A percentile compares a stretch with the other conserved stretches of the same genome.
These are phyloP conservation scores for Neogobius melanostomus DNA, from an alignment of 2,113 vertebrate genomes.

Conservation along the genomic window DNA sequence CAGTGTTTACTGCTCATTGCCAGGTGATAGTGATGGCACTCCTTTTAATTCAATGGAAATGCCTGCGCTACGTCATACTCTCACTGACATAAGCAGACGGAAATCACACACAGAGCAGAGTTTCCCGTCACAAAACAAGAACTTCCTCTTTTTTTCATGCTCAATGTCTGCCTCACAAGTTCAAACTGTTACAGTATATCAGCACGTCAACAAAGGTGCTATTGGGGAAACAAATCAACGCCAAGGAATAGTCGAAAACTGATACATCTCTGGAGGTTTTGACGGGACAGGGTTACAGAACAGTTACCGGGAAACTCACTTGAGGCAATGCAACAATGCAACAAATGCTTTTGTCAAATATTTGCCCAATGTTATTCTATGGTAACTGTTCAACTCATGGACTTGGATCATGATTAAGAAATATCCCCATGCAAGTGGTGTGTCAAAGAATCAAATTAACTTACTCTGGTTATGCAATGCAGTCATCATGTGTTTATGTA, in stretches of 20 bases:
- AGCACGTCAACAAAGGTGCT: slow-evolving; percentile 17
- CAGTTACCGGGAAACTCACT: not conserved
- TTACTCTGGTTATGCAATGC: slow-evolving; percentile 27
- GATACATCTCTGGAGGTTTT: not conserved
- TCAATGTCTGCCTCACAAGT: slow-evolving; percentile 29
- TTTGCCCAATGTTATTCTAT: too few species aligned
- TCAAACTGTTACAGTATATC: slow-evolving; percentile 15
- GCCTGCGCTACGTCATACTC: slow-evolving; percentile 47
- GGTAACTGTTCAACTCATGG: too few species aligned
- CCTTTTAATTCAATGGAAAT: slow-evolving; percentile 50
- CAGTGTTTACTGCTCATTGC: not conserved
- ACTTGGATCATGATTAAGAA: not conserved
- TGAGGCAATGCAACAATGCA: not conserved
- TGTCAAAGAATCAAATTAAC: slow-evolving; percentile 1
- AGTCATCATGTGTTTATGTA: slow-evolving; percentile 8
- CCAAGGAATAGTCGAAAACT: slow-evolving; percentile 1
- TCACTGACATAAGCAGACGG: slow-evolving; percentile 53
- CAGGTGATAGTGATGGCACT: slow-evolving; percentile 1
- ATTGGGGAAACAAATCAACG: slow-evolving; percentile 11
- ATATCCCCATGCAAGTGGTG: not conserved
- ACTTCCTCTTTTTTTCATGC: slow-evolving; percentile 65
- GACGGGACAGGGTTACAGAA: not conserved
- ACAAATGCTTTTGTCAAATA: too few species aligned
- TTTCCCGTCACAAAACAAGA: slow-evolving; percentile 64
- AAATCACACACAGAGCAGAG: slow-evolving; percentile 57